Evolutionary conservation across 1,140 invertebrate genomes (phyloP).

Genomic region (Galleria mellonella): DNA sequence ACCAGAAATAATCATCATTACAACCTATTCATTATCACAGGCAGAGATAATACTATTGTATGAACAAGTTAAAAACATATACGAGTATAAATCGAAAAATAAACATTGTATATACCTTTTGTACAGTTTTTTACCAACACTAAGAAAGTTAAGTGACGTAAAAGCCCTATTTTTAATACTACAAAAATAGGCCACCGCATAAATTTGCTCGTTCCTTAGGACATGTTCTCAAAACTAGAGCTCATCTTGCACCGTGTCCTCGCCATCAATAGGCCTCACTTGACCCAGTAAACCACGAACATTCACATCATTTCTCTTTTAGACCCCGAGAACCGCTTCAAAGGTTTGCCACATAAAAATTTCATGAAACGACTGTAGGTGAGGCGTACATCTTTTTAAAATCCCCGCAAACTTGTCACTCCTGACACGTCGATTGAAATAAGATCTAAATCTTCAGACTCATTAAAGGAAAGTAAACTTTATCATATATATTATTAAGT

Average conservation of each 20-base stretch:
- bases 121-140: not conserved
- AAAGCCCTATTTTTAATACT: not conserved
- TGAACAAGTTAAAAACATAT: too few relatives aligned
- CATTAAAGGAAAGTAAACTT: slow-evolving; percentile 2
- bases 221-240: slow-evolving; percentile 17
- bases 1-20: too few relatives aligned
- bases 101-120: too few relatives aligned
- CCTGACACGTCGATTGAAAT: slow-evolving; percentile 6
- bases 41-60: too few relatives aligned
- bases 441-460: slow-evolving; percentile 14
- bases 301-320: slow-evolving; percentile 35
- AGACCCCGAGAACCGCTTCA: slow-evolving; percentile 22
- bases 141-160: not conserved
- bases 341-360: slow-evolving; percentile 27
- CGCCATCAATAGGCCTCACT: slow-evolving; percentile 27
- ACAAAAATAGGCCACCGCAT: slow-evolving; percentile 7
- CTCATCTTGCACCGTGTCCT: slow-evolving; percentile 15
- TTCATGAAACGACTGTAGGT: slow-evolving; percentile 25
- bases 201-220: slow-evolving; percentile 10
- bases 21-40: too few relatives aligned
- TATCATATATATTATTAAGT: not conserved
- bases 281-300: slow-evolving; percentile 30
- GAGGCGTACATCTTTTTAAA: slow-evolving; percentile 28
- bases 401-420: slow-evolving; percentile 26
- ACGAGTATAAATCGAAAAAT: too few relatives aligned